Base-by-base conservation (phyloP, 1,140 invertebrate species). In the Conus ventricosus region DNA sequence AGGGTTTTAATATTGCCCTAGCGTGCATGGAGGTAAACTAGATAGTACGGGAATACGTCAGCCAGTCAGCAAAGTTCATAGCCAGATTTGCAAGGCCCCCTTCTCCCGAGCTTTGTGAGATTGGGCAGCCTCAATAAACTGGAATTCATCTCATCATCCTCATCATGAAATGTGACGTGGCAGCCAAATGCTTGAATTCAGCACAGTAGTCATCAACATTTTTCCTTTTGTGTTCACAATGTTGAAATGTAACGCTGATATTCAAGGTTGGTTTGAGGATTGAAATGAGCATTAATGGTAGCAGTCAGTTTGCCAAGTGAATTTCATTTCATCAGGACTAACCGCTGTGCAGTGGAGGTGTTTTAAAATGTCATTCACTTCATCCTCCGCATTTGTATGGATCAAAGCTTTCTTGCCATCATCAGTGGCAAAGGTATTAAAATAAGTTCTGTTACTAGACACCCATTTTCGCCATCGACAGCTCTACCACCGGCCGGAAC, bases 401-500 rank as follows among this genome's bases (percentile, higher is more conserved):
- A 81, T 25, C 78, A 81, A n/a, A 10, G 78, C 78, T n/a, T 81
- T 81, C n/a, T 81, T n/a, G n/a, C n/a, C 78, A n/a, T 81, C 78
- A 51, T 25, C 51, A n/a, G n/a, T 81, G 10, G 10, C n/a, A 81
- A 11, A 81, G 51, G n/a, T n/a, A 11, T 11, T n/a, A 81, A 81
- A 81, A 8, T 11, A 51, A n/a, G 10, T 81, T 81, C n/a, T n/a
- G 13, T 11, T 10, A 10, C 78, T 25, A 11, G 8, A n/a, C 8
- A 81, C 78, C 78, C 78, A 81, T n/a, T 81, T 81, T 51, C n/a
- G n/a, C 78, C n/a, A 81, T n/a, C n/a, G n/a, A n/a, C n/a, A n/a
- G n/a, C n/a, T n/a, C n/a, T n/a, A n/a, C n/a, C n/a, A n/a, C n/a
- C n/a, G n/a, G n/a, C n/a, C n/a, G n/a, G n/a, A n/a, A n/a, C n/a